Conservation (phyloP, 2,888 invertebrate species). For the Dryocosmus kuriphilus region DNA sequence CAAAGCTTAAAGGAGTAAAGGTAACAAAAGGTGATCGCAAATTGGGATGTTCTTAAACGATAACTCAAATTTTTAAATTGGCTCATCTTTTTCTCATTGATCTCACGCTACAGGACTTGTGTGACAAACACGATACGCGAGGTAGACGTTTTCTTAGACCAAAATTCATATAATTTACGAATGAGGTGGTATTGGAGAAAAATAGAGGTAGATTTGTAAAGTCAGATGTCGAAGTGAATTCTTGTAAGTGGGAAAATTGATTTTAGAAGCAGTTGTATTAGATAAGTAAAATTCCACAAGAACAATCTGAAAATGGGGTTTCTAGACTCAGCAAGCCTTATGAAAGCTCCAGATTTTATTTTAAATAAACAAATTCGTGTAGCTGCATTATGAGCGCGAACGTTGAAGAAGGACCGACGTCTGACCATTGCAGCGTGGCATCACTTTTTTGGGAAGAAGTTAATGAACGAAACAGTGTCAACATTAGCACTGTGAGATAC, state of each 20-base stretch:
- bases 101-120: conserved; percentile 2
- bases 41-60: not conserved
- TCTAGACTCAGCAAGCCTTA: too few relatives aligned
- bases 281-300: not conserved
- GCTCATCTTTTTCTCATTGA: not conserved
- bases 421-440: not conserved
- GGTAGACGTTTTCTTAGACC: not conserved
- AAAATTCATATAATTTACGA: not conserved
- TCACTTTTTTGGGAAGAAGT: not conserved
- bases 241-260: not conserved
- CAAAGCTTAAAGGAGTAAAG: not conserved
- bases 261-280: not conserved
- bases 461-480: too few relatives aligned
- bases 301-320: not conserved
- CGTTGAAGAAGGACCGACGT: not conserved
- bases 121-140: conserved; percentile 11
- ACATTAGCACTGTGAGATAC: too few relatives aligned
- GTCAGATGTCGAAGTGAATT: not conserved
- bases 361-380: too few relatives aligned
- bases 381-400: not conserved
- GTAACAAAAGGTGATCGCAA: conserved; percentile 21
- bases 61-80: not conserved
- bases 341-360: too few relatives aligned
- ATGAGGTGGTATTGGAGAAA: conserved; percentile 9
- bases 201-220: conserved; percentile 24